Base-by-base conservation (phyloP, 2,888 invertebrate species). In the Chrysina gloriosa region DNA sequence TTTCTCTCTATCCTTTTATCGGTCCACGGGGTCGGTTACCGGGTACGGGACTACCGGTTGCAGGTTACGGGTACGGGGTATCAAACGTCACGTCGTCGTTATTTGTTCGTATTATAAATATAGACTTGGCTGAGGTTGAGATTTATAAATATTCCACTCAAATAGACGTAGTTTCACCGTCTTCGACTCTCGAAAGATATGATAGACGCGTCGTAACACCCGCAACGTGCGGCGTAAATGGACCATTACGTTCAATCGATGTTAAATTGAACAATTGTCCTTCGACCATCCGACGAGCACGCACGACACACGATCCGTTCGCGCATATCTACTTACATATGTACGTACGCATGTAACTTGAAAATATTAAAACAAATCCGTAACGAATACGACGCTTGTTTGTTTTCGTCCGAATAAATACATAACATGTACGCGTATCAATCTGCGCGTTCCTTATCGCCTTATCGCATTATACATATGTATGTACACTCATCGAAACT, bases 101-200 rank as follows among this genome's bases (percentile, higher is more conserved):
- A 58, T 58, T 39, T 39, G 58, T 39, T 58, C 23, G 58, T 52
- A 39, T 64, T 64, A 50, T 52, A 50, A 50, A 50, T 52, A 47
- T 64, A 64, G 64, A 64, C 50, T 64, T 50, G 50, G 36, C 50
- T 52, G 39, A 50, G 31, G 64, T 50, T 50, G 52, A 34, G 50
- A 39, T 64, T 64, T 64, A 64, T 64, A 64, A 64, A 64, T 64
- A 64, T 64, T 64, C 64, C 52, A 64, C 36, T 64, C 64, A 52
- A 52, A 64, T 64, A 25, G n/a, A n/a, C 45, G 61, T 47, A 42
- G 61, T 47, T 45, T 42, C 29, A 23, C 39, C 21, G 58, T 34
- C 19, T 29, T 16, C 19, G 27, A 16, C 52, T 52, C 50, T 27
- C 14, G 4, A 25, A 27, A 27, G 25, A 50, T 27, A 27, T 50